These are phyloP conservation scores for Ophonus ardosiacus DNA, from an alignment of 2,888 invertebrate species.

Conservation along the genomic window DNA sequence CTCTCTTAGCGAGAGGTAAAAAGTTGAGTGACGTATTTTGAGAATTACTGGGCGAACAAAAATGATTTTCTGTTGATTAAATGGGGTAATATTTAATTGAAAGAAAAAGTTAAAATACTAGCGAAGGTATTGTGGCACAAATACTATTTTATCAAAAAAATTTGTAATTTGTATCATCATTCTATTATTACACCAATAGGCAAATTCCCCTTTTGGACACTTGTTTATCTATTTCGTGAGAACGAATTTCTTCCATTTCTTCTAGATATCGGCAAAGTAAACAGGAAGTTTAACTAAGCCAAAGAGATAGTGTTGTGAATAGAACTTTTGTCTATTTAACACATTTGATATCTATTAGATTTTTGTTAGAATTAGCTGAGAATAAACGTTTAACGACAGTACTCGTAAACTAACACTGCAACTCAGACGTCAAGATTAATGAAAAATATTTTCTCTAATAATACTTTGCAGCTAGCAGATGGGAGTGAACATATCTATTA, in stretches of 20 bases:
- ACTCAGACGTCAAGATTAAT: background rate
- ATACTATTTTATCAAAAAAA: no score
- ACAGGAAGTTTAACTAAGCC: constrained; percentile 26
- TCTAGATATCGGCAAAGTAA: constrained; percentile 26
- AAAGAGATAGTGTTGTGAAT: background rate
- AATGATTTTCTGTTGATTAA: no score
- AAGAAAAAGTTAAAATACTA: no score
- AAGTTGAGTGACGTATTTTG: no score
- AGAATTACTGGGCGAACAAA: no score
- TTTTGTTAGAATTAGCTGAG: background rate
- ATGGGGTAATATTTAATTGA: no score
- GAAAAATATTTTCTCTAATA: background rate
- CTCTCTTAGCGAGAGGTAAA: no score
- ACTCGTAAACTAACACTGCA: no score
- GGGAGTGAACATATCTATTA: background rate
- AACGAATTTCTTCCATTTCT: background rate
- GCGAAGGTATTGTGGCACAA: no score
- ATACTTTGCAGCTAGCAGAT: background rate
- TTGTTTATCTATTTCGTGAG: background rate
- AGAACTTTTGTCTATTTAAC: background rate
- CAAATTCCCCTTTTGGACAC: background rate
- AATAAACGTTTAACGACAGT: background rate
- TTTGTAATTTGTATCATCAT: no score
- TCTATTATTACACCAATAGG: background rate
- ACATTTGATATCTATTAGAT: background rate